phyloP scores from a whole-genome alignment of 2,888 invertebrate species.

The Lasioglossum calceatum region DNA sequence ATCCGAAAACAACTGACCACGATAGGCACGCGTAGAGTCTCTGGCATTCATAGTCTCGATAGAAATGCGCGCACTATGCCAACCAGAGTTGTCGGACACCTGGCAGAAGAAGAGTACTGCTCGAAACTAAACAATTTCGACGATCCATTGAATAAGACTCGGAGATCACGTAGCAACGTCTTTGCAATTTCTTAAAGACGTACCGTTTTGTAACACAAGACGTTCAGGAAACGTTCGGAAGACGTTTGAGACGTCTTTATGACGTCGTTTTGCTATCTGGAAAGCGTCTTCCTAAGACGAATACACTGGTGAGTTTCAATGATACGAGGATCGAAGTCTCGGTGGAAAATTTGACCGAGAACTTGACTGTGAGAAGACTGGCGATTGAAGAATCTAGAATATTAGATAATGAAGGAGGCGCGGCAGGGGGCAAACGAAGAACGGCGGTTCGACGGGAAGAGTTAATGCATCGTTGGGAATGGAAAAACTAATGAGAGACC shows the following conservation, averaged over 20 bases:
- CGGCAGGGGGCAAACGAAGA: background rate
- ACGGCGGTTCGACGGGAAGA: constrained; percentile 16
- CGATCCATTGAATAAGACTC: background rate
- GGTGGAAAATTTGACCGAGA: constrained; percentile 1
- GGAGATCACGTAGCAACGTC: background rate
- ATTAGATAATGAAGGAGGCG: background rate
- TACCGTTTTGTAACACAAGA: too few relatives aligned
- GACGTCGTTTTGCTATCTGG: too few relatives aligned
- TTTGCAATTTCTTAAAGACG: background rate
- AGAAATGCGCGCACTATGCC: background rate
- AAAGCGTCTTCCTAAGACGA: too few relatives aligned
- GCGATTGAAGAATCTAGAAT: background rate
- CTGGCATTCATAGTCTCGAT: background rate
- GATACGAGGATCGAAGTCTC: background rate
- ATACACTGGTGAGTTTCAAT: background rate
- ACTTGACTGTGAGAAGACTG: background rate
- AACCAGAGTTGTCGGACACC: background rate
- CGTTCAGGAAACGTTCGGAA: too few relatives aligned
- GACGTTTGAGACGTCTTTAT: too few relatives aligned
- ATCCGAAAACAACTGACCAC: background rate
- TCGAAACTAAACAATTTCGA: background rate
- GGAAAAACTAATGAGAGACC: constrained; percentile 28
- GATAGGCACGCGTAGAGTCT: background rate
- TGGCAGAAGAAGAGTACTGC: background rate
- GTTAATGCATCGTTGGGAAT: constrained; percentile 21